A percentile compares a stretch with the other conserved stretches of the same genome.
These are phyloP conservation scores for Cryptocephalus moraei DNA, from an alignment of 2,888 invertebrate species.

Conservation along the genomic window DNA sequence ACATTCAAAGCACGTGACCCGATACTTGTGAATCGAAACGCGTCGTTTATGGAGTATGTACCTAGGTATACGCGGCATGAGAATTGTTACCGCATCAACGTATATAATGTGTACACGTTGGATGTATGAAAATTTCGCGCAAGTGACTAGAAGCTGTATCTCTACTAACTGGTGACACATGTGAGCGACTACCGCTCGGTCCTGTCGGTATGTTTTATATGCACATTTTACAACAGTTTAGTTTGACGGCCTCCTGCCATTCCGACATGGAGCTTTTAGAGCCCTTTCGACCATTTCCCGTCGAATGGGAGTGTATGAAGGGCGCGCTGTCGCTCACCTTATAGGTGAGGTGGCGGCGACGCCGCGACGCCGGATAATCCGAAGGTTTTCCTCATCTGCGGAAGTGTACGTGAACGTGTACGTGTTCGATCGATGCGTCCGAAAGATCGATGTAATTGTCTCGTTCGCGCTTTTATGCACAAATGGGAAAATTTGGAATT, in stretches of 20 bases:
- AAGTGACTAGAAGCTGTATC: conserved; percentile 2
- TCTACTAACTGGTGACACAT: conserved; percentile 24
- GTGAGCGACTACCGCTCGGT: conserved; percentile 28
- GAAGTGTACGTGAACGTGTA: too few relatives aligned
- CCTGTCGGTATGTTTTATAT: conserved; percentile 38
- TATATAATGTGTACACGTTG: too few relatives aligned
- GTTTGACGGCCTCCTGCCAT: conserved; percentile 25
- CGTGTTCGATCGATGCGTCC: background rate
- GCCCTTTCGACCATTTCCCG: conserved; percentile 16
- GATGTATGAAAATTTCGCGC: conserved; percentile 11
- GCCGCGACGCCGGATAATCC: conserved; percentile 16
- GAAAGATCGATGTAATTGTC: too few relatives aligned
- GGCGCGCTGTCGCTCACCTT: conserved; percentile 19
- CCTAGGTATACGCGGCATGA: too few relatives aligned
- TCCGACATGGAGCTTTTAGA: conserved; percentile 30
- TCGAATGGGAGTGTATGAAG: conserved; percentile 4
- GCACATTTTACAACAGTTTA: conserved; percentile 41
- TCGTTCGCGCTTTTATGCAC: too few relatives aligned
- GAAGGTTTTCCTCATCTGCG: too few relatives aligned
- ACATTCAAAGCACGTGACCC: too few relatives aligned
- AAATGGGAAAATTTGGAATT: too few relatives aligned
- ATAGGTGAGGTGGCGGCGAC: conserved; percentile 26
- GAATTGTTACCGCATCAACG: too few relatives aligned
- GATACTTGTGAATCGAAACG: too few relatives aligned
- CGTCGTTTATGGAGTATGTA: too few relatives aligned